A percentile compares a stretch with the other conserved stretches of the same genome.
phyloP scores from a whole-genome alignment of 2,888 invertebrate genomes.

The Papilio elwesi region DNA sequence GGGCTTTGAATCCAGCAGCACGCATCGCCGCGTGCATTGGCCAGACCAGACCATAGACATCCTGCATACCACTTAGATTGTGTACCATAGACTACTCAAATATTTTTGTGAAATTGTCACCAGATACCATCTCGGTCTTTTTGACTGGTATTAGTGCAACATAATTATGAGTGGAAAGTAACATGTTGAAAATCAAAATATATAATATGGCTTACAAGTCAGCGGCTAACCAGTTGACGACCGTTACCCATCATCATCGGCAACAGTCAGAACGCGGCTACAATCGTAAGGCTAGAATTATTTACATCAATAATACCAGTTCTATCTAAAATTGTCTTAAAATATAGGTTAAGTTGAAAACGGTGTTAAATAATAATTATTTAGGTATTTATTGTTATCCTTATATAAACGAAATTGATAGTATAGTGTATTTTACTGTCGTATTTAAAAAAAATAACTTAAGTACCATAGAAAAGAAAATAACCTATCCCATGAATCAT shows the following conservation, averaged over 20 bases:
- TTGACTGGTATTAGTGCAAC: no score
- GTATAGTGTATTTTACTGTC: not conserved
- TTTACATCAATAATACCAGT: not conserved
- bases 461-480: no score
- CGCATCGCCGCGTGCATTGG: conserved; percentile 88
- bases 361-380: not conserved
- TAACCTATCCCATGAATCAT: no score
- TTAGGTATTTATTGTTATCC: conserved; percentile 10
- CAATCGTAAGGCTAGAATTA: no score
- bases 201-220: no score
- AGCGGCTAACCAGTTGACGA: no score
- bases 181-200: not conserved
- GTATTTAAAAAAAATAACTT: no score
- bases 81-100: conserved; percentile 10
- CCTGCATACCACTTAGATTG: conserved; percentile 54
- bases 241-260: no score
- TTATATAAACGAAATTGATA: not conserved
- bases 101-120: not conserved
- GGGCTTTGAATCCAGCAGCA: conserved; percentile 86
- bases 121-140: no score
- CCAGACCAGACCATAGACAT: conserved; percentile 84
- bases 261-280: no score
- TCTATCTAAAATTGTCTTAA: not conserved
- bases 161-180: no score
- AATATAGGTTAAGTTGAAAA: not conserved